A percentile compares a stretch with the other conserved stretches of the same genome.
phyloP scores from a whole-genome alignment of 1,140 invertebrate genomes.

The Sweltsa coloradensis region DNA sequence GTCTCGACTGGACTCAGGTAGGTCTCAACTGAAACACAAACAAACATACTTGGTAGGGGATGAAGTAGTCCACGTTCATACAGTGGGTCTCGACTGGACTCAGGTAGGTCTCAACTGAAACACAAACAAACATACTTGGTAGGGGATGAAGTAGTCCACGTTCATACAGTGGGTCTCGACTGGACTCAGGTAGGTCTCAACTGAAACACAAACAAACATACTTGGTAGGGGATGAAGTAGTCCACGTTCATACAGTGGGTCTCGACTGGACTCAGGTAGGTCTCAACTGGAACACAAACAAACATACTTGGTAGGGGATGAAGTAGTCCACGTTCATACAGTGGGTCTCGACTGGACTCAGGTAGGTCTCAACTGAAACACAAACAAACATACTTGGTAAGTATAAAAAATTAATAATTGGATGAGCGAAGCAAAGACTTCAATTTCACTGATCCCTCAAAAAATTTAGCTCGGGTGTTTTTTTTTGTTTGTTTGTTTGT shows the following conservation, averaged over 20 bases:
- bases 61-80: constrained; percentile 87
- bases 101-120: constrained; percentile 76
- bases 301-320: too few species aligned
- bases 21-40: constrained; percentile 60
- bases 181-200: constrained; percentile 79
- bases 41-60: too few species aligned
- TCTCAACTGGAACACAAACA: constrained; percentile 57
- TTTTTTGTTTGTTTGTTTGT: too few species aligned
- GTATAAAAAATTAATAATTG: too few species aligned
- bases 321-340: constrained; percentile 91
- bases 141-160: constrained; percentile 86
- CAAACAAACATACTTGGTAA: too few species aligned
- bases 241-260: constrained; percentile 90
- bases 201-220: constrained; percentile 48
- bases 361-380: constrained; percentile 72
- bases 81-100: constrained; percentile 89
- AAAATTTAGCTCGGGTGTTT: too few species aligned
- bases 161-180: constrained; percentile 90
- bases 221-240: constrained; percentile 86
- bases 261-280: constrained; percentile 83
- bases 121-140: too few species aligned
- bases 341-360: constrained; percentile 86
- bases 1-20: constrained; percentile 88
- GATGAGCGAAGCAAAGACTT: too few species aligned
- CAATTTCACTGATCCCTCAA: too few species aligned